A percentile compares a stretch with the other conserved stretches of the same genome.
Conservation (phyloP, 2,113 vertebrate genomes). For the Oreochromis niloticus region DNA sequence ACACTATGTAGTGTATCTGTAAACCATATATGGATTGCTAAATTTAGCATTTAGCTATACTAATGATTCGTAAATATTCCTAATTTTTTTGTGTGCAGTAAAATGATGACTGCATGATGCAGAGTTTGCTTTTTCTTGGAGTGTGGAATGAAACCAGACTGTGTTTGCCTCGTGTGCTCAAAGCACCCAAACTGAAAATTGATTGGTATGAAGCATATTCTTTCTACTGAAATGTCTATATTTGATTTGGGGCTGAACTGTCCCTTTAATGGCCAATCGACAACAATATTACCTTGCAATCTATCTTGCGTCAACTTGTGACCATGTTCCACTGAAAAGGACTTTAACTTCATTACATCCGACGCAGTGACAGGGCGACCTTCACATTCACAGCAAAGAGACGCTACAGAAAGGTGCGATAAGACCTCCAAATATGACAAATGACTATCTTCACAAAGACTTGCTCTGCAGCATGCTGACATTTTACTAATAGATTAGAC, state of each 20-base stretch:
- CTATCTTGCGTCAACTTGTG: neutral
- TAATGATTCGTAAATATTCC: neutral
- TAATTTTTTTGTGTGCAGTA: neutral
- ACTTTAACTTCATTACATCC: neutral
- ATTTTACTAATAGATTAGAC: constrained; percentile 41
- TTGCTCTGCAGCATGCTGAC: constrained; percentile 13
- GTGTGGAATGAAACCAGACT: neutral
- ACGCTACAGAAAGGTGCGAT: neutral
- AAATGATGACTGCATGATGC: neutral
- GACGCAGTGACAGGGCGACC: neutral
- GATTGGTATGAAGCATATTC: neutral
- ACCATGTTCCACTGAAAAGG: neutral
- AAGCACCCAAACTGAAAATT: neutral
- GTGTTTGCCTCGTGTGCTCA: neutral
- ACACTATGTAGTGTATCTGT: neutral
- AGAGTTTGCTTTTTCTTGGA: neutral
- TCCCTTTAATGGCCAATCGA: neutral
- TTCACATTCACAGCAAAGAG: neutral
- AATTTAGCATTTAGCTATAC: neutral
- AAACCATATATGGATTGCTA: neutral
- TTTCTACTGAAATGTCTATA: neutral
- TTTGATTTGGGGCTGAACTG: neutral
- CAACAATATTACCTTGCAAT: neutral
- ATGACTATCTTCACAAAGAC: neutral
- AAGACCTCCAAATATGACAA: constrained; percentile 25